Base-by-base conservation (phyloP, 1,140 invertebrate species). In the Drosophila malerkotliana region DNA sequence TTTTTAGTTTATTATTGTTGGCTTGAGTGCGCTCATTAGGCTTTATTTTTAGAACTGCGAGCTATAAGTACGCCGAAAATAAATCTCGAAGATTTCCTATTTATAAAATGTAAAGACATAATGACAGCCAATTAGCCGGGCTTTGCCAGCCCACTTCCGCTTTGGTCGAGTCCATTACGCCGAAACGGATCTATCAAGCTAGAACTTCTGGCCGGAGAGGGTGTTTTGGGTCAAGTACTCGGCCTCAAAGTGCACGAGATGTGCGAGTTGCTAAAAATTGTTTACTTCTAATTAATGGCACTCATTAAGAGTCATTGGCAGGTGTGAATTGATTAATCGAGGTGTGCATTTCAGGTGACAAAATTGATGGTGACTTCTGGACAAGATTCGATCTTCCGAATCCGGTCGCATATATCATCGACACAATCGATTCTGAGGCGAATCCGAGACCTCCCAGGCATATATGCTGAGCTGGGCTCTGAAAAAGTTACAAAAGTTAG, bases 171-270 rank as follows among this genome's bases (percentile, higher is more conserved):
- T 48, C 64, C 39, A 54, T 67, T 45, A 55, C 49, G 61, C 61
- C 37, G 51, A 69, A 68, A 68, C 64, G 52, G 63, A 69, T 69
- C 14, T 63, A 56, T 39, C 51, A 24, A 26, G 44, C 66, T 71
- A 71, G 67, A 71, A 71, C 63, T 57, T 57, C 32, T 45, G 30
- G 49, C 39, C 64, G 30, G 61, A 74, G 55, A 57, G 55, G 63
- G 72, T 80, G 80, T 37, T 71, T 71, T 69, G 44, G 78, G 81
- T 84, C 80, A 84, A 84, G 80, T 84, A 53, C 59, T 67, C 59
- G 47, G 59, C 63, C 63, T 67, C 30, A 64, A 32, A 67, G 60
- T 34, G 63, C 47, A 64, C 41, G 54, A 85, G 74, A 67, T 87
- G 61, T 64, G 67, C 87, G 14, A 37, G 12, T 77, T 71, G 81